A percentile compares a stretch with the other conserved stretches of the same genome.
phyloP scores from a whole-genome alignment of 2,797 vertebrate species.

The Cuculus canorus region DNA sequence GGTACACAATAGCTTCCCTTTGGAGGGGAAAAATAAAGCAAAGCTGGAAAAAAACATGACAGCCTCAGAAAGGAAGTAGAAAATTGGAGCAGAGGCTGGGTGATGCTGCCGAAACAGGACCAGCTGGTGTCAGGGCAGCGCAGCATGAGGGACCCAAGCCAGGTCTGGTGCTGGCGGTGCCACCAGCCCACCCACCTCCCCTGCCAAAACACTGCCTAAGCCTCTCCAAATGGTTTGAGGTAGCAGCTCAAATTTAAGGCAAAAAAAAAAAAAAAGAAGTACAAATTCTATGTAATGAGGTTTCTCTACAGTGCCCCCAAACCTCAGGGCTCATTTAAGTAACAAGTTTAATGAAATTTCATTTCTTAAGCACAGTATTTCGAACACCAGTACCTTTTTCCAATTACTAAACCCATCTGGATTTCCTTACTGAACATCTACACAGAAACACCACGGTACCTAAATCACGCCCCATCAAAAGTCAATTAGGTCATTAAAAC shows the following conservation, averaged over 20 bases:
- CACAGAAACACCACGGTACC: background rate
- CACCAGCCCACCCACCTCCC: background rate
- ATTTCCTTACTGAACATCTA: background rate
- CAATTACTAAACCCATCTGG: background rate
- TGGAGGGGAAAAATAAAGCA: background rate
- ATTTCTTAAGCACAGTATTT: background rate
- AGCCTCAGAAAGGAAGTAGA: background rate
- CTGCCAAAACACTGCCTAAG: background rate
- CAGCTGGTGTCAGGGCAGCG: fast-evolving
- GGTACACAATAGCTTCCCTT: fast-evolving
- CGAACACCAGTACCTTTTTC: background rate
- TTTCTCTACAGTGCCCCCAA: background rate
- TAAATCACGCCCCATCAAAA: background rate
- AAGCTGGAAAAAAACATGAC: background rate
- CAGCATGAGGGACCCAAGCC: background rate
- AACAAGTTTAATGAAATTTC: background rate
- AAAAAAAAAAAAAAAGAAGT: no score
- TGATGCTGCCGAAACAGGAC: background rate
- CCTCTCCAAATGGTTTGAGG: background rate
- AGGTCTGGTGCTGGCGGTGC: background rate
- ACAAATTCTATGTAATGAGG: background rate
- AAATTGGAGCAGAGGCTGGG: background rate
- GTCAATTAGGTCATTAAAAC: background rate
- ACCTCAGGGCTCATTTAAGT: background rate
- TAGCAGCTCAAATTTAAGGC: background rate